These are phyloP conservation scores for Apocrypta bakeri DNA, from an alignment of 1,140 invertebrate species.

Conservation along the genomic window DNA sequence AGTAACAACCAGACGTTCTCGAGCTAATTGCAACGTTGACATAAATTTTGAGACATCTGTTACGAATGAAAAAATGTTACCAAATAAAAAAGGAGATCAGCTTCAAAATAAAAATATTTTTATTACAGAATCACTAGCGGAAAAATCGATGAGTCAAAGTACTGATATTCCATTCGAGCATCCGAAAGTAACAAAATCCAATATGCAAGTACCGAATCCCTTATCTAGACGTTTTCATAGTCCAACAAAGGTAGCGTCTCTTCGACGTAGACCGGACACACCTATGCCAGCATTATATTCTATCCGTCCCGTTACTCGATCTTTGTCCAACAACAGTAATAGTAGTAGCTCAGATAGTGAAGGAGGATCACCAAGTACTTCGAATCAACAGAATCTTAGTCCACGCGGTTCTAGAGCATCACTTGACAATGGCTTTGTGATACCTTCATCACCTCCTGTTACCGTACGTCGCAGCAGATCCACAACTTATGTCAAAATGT, in stretches of 20 bases:
- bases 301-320: slow-evolving; percentile 28
- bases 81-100: neutral
- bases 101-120: neutral
- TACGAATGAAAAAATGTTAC: neutral
- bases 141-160: slow-evolving; percentile 2
- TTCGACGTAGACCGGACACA: slow-evolving; percentile 53
- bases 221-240: neutral
- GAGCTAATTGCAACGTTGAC: neutral
- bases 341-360: slow-evolving; percentile 23
- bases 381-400: neutral
- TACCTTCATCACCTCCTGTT: slow-evolving; percentile 36
- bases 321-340: slow-evolving; percentile 16
- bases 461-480: slow-evolving; percentile 34
- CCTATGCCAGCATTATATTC: slow-evolving; percentile 50
- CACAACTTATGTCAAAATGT: slow-evolving; percentile 37
- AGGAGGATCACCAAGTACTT: neutral
- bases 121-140: neutral
- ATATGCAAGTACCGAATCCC: slow-evolving; percentile 31
- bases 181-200: neutral
- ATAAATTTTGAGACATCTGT: neutral
- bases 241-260: slow-evolving; percentile 4
- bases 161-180: neutral
- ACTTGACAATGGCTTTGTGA: slow-evolving; percentile 52
- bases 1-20: slow-evolving; percentile 32
- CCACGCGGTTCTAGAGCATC: slow-evolving; percentile 18